Conservation (phyloP, 30 jellyfish, hydroid and myxozoan species). For the Pseudorhiza aurosa region DNA sequence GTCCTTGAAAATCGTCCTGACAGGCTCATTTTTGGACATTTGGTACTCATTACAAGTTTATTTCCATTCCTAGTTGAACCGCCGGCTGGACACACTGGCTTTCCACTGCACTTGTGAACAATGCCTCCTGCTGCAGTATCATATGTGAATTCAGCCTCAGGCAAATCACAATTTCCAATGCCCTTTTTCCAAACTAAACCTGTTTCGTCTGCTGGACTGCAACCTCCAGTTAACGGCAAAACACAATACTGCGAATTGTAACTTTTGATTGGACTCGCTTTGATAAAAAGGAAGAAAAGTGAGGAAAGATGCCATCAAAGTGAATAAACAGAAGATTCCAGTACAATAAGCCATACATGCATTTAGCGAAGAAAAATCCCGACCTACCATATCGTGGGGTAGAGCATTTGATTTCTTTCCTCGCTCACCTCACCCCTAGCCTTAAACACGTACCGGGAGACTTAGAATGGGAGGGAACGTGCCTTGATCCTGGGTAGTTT, state of each 20-base stretch:
- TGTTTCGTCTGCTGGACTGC: constrained; percentile 72
- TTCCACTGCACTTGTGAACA: constrained; percentile 88
- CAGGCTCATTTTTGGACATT: constrained; percentile 54
- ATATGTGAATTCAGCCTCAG: constrained; percentile 79
- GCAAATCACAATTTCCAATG: constrained; percentile 60
- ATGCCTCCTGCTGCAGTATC: constrained; percentile 79
- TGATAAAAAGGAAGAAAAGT: neutral
- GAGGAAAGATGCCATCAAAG: too few relatives aligned
- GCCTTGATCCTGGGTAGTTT: too few relatives aligned
- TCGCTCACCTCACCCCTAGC: too few relatives aligned
- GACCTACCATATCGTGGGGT: too few relatives aligned
- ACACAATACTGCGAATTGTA: constrained; percentile 63
- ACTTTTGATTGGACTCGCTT: constrained; percentile 62
- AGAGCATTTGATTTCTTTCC: too few relatives aligned
- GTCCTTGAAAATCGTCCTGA: constrained; percentile 46
- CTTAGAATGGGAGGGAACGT: too few relatives aligned
- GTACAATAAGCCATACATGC: too few relatives aligned
- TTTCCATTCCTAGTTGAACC: constrained; percentile 29
- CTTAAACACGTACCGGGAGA: too few relatives aligned
- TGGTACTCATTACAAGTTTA: constrained; percentile 27
- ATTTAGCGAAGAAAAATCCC: too few relatives aligned
- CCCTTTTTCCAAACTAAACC: constrained; percentile 68
- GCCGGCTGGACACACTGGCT: constrained; percentile 82
- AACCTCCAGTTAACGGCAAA: constrained; percentile 84
- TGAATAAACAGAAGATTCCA: too few relatives aligned